These are phyloP conservation scores for Aphaenogaster floridana DNA, from an alignment of 1,140 invertebrate species.

Conservation along the genomic window DNA sequence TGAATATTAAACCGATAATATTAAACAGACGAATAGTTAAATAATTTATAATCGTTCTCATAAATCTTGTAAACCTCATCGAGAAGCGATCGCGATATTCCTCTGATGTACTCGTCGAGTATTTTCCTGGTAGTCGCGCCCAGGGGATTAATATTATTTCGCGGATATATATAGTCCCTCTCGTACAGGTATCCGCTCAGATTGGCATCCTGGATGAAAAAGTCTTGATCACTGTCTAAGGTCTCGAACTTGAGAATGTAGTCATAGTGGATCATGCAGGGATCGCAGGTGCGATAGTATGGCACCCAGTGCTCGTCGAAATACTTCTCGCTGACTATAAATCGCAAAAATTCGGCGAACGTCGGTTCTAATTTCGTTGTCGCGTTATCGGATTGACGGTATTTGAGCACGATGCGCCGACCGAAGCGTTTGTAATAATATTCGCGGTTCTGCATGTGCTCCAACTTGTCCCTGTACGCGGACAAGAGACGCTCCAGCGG, in stretches of 20 bases:
- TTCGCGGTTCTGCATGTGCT: slow-evolving; percentile 84
- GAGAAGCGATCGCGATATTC: slow-evolving; percentile 88
- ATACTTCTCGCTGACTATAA: slow-evolving; percentile 84
- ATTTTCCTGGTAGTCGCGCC: slow-evolving; percentile 87
- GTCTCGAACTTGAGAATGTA: slow-evolving; percentile 86
- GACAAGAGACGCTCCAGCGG: slow-evolving; percentile 90
- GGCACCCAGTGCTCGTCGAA: slow-evolving; percentile 88
- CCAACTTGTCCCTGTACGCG: slow-evolving; percentile 90
- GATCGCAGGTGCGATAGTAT: slow-evolving; percentile 83
- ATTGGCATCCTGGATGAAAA: slow-evolving; percentile 89
- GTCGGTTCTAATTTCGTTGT: slow-evolving; percentile 86
- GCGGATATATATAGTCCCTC: slow-evolving; percentile 80
- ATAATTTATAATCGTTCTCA: slow-evolving; percentile 91
- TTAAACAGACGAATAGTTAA: slow-evolving; percentile 87
- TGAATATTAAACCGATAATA: not conserved
- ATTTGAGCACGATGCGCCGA: slow-evolving; percentile 84
- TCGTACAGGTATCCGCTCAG: slow-evolving; percentile 88
- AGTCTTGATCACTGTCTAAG: slow-evolving; percentile 89
- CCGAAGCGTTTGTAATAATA: slow-evolving; percentile 84
- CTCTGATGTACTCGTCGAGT: slow-evolving; percentile 89
- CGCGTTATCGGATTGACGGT: slow-evolving; percentile 75
- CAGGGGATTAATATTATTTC: slow-evolving; percentile 86
- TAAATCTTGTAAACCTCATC: slow-evolving; percentile 90
- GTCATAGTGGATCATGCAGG: slow-evolving; percentile 84
- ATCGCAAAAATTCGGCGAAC: slow-evolving; percentile 91